These are phyloP conservation scores for Myotis davidii DNA, from an alignment of 2,113 vertebrate species.

Conservation along the genomic window DNA sequence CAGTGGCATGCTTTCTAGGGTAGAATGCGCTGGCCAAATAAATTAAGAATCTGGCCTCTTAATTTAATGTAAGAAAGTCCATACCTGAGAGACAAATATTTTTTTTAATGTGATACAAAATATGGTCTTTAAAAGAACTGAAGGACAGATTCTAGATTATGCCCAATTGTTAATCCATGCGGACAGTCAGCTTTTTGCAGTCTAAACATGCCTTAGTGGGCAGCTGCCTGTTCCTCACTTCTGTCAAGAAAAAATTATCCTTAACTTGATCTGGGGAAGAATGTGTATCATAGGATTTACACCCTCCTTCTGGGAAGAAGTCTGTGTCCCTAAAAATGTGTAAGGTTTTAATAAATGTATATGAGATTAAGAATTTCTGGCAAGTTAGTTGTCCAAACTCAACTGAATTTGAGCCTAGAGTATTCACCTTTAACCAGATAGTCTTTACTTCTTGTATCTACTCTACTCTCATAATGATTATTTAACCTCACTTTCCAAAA, in stretches of 20 bases:
- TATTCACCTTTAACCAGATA: not conserved
- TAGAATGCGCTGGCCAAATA: not conserved
- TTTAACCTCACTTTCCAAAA: not conserved
- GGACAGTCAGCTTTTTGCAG: not conserved
- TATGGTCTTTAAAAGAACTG: not conserved
- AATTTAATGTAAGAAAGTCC: not conserved
- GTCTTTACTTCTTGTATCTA: not conserved
- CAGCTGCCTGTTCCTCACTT: not conserved
- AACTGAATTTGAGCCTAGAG: not conserved
- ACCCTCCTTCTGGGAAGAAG: not conserved
- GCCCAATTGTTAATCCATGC: not conserved
- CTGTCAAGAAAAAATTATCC: not conserved
- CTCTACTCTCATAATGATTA: not conserved
- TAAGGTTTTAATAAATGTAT: not conserved
- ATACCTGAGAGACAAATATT: not conserved
- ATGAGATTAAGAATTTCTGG: not conserved
- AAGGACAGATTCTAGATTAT: not conserved
- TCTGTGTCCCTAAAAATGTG: not conserved
- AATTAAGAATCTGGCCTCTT: not conserved
- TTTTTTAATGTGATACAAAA: not conserved
- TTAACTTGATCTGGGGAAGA: not conserved
- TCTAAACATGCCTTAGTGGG: not conserved
- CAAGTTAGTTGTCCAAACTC: not conserved
- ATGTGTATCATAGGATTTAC: not conserved
- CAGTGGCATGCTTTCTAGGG: not conserved